Conservation (phyloP, 2,888 invertebrate species). For the Meta bourneti region DNA sequence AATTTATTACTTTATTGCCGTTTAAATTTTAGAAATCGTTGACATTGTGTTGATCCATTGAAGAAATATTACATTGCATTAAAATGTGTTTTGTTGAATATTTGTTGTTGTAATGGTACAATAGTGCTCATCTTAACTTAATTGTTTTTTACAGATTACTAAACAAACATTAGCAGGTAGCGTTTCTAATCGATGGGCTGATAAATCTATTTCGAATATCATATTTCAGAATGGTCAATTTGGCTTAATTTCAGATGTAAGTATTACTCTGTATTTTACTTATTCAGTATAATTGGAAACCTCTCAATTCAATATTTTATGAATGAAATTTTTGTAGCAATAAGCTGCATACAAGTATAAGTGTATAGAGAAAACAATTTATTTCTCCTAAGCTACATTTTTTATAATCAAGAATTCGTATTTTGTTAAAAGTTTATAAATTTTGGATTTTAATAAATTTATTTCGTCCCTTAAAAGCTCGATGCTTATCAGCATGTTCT, state of each 20-base stretch:
- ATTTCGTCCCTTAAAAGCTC: no score
- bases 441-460: no score
- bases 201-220: slow-evolving; percentile 83
- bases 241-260: slow-evolving; percentile 84
- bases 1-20: background rate
- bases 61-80: background rate
- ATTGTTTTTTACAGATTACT: slow-evolving; percentile 39
- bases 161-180: slow-evolving; percentile 82
- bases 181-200: slow-evolving; percentile 84
- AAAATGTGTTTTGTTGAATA: background rate
- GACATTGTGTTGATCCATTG: background rate
- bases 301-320: no score
- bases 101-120: background rate
- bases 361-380: no score
- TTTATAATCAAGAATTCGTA: no score
- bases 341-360: no score
- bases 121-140: no score
- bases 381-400: no score
- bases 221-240: slow-evolving; percentile 83
- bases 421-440: no score
- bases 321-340: no score
- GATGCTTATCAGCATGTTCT: no score
- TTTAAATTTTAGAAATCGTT: background rate
- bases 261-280: slow-evolving; percentile 74
- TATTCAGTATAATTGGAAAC: no score